phyloP scores from a whole-genome alignment of 2,113 vertebrate genomes.

The Catagonus wagneri region DNA sequence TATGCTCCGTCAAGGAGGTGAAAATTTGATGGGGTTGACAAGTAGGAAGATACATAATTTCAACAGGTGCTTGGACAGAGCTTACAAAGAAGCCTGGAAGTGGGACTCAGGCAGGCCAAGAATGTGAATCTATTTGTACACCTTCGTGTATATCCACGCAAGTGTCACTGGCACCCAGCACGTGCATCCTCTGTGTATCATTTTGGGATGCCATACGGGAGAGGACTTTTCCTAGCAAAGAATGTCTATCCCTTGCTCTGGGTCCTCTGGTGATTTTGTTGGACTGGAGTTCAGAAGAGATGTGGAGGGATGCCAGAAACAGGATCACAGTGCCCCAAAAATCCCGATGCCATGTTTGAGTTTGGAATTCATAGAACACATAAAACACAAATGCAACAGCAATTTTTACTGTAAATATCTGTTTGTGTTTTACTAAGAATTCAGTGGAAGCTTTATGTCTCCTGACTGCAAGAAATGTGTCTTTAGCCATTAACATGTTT shows the following conservation, averaged over 20 bases:
- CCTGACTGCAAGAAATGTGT: background rate
- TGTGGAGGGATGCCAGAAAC: background rate
- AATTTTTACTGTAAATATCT: slow-evolving; percentile 22
- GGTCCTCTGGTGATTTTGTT: background rate
- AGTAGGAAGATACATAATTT: background rate
- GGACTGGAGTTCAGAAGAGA: background rate
- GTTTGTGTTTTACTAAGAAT: background rate
- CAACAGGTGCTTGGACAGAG: background rate
- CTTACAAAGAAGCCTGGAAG: background rate
- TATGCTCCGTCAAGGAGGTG: background rate
- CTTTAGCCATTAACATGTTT: background rate
- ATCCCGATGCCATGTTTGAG: background rate
- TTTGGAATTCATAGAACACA: background rate
- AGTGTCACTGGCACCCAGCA: accelerated
- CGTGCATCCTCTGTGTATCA: accelerated
- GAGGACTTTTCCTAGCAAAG: background rate
- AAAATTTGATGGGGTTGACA: background rate
- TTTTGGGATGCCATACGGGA: accelerated
- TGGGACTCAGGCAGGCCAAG: background rate
- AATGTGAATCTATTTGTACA: background rate
- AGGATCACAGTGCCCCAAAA: background rate
- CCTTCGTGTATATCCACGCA: background rate
- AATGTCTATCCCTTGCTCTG: accelerated
- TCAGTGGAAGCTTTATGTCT: background rate
- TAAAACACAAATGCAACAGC: background rate